Base-by-base conservation (phyloP, 2,888 invertebrate species). In the Metopia argyrocephala region DNA sequence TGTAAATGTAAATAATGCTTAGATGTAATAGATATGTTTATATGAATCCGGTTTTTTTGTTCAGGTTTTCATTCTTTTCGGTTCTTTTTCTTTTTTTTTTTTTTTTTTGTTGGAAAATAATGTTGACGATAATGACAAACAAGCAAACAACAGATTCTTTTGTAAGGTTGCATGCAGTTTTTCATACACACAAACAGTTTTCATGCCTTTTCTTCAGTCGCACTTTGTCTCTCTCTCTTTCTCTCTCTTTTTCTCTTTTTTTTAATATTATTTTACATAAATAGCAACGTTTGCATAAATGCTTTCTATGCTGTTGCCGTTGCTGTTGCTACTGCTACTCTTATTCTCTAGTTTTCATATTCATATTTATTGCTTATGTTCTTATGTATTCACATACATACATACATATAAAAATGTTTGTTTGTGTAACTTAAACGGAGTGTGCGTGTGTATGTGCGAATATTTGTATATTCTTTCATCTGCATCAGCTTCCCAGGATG, bases 281-380 rank as follows among this genome's bases (percentile, higher is more conserved):
- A 86, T 85, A 84, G 86, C 85, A 84, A 82, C 84, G 84, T 85
- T 85, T 85, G 87, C 87, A 85, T 82, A 87, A 87, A 88, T 86
- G 61, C 66, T 66, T 75, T 64, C 56, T 62, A 68, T 68, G 12
- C 12, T 54, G 45, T 73, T 66, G 66, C 71, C 50, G 62, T 50
- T 73, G 38, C 73, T 25, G 25, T 18, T 18, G n/a, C n/a, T n/a
- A n/a, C n/a, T n/a, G n/a, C n/a, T n/a, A n/a, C n/a, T n/a, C n/a
- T n/a, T n/a, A n/a, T n/a, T n/a, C n/a, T 15, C 68, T 54, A 57
- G 45, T 28, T 62, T 15, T 57, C 48, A 31, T 83, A 68, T 54
- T 62, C 48, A 64, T 64, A 69, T 76, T 69, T 69, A 56, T 64
- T 56, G 23, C 38, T 38, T 38, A 38, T 54, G 27, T 57, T 18